Conservation (phyloP, 2,797 vertebrate genomes). For the Gadopsis marmoratus region DNA sequence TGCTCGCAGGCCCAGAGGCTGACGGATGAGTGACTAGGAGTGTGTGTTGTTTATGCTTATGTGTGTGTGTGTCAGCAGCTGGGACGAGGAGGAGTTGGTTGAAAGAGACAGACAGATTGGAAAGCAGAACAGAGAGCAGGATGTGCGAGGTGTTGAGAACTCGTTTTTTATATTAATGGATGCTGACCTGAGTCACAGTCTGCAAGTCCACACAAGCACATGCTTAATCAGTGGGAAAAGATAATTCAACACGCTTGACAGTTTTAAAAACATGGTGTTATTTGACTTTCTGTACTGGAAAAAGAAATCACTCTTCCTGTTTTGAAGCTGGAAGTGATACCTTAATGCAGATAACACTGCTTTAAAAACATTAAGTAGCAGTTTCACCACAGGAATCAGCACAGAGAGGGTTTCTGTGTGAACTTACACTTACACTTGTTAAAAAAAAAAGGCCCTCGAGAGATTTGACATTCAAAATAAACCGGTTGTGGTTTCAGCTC, state of each 20-base stretch:
- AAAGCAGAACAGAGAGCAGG: constrained; percentile 67
- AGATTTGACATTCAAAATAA: constrained; percentile 67
- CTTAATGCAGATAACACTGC: neutral
- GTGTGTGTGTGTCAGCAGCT: constrained; percentile 22
- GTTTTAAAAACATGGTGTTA: constrained; percentile 33
- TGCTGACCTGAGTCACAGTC: constrained; percentile 20
- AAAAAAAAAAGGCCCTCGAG: constrained; percentile 26
- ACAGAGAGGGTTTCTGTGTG: constrained; percentile 12
- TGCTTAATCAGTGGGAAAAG: constrained; percentile 27
- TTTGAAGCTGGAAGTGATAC: constrained; percentile 1
- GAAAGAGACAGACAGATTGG: constrained; percentile 54
- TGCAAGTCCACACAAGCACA: constrained; percentile 26
- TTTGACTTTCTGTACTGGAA: constrained; percentile 6
- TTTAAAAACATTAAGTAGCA: constrained; percentile 17
- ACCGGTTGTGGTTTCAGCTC: constrained; percentile 60
- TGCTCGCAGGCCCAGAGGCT: constrained; percentile 47
- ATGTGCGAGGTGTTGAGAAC: constrained; percentile 57
- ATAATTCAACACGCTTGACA: constrained; percentile 27
- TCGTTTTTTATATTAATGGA: constrained; percentile 37
- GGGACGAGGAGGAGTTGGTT: constrained; percentile 45
- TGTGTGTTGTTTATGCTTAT: constrained; percentile 16
- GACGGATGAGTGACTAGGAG: constrained; percentile 50
- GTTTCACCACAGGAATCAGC: neutral
- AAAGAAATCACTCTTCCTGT: neutral
- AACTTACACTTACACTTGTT: constrained; percentile 32